phyloP scores from a whole-genome alignment of 2,888 invertebrate genomes.

The Hypsopygia costalis region DNA sequence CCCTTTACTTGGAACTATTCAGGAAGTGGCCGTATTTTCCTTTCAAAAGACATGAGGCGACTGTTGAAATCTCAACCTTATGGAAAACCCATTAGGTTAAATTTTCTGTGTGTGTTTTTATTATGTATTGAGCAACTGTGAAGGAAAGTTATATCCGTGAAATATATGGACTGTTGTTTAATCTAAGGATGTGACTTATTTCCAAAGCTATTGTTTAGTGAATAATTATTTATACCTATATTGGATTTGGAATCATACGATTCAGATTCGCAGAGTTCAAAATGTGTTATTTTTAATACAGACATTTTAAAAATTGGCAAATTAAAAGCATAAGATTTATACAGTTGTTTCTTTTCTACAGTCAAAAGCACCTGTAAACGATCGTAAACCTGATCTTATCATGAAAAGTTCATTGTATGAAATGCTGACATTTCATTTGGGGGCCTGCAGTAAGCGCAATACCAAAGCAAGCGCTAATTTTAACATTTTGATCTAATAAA shows the following conservation, averaged over 20 bases:
- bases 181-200: conserved; percentile 20
- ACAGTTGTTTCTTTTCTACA: conserved; percentile 8
- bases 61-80: background rate
- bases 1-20: too few relatives aligned
- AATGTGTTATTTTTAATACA: conserved; percentile 9
- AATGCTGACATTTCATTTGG: too few relatives aligned
- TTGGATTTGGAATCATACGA: background rate
- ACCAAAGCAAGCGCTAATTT: too few relatives aligned
- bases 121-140: background rate
- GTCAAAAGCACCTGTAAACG: too few relatives aligned
- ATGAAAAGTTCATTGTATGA: too few relatives aligned
- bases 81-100: background rate
- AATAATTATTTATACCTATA: conserved; percentile 14
- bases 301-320: conserved; percentile 2
- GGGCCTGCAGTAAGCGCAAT: too few relatives aligned
- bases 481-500: too few relatives aligned
- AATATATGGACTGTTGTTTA: conserved; percentile 6
- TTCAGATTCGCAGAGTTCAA: conserved; percentile 9
- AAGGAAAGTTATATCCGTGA: background rate
- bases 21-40: too few relatives aligned
- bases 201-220: conserved; percentile 23
- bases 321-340: conserved; percentile 9
- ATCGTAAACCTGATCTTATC: too few relatives aligned
- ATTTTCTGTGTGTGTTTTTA: too few relatives aligned
- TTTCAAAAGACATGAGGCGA: background rate